phyloP scores from a whole-genome alignment of 2,113 vertebrate species.

The Sebastes fasciatus region DNA sequence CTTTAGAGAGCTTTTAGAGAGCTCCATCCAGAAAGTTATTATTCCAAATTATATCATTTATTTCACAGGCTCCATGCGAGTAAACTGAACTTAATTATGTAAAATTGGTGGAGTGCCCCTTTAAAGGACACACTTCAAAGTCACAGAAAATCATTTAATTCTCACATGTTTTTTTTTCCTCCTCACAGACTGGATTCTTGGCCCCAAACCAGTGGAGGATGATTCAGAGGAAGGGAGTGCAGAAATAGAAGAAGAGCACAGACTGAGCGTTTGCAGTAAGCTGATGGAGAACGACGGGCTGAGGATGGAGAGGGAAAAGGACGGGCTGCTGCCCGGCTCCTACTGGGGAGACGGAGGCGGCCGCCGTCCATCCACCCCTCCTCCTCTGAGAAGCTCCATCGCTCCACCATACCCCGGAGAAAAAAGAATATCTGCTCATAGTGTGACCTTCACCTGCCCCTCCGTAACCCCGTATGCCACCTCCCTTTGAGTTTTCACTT shows the following conservation, averaged over 20 bases:
- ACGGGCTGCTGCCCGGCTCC: constrained; percentile 57
- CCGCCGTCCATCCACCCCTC: background rate
- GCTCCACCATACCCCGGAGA: constrained; percentile 21
- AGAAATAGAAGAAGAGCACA: constrained; percentile 39
- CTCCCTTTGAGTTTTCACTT: constrained; percentile 72
- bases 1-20: background rate
- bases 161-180: background rate
- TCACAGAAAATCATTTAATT: background rate
- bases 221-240: constrained; percentile 56
- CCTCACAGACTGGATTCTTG: constrained; percentile 77
- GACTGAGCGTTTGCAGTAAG: constrained; percentile 31
- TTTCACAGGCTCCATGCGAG: background rate
- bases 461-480: constrained; percentile 64
- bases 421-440: constrained; percentile 61
- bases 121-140: constrained; percentile 1
- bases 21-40: background rate
- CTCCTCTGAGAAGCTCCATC: constrained; percentile 53
- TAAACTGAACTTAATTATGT: background rate
- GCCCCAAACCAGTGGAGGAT: constrained; percentile 70
- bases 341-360: constrained; percentile 16
- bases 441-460: constrained; percentile 66
- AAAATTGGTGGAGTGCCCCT: background rate
- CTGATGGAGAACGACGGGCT: constrained; percentile 24
- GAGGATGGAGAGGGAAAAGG: constrained; percentile 53
- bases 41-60: background rate